Evolutionary conservation across 2,113 vertebrate species (phyloP), one percentile per base, ranked within the genome.

Genomic region (Cynocephalus volans): DNA sequence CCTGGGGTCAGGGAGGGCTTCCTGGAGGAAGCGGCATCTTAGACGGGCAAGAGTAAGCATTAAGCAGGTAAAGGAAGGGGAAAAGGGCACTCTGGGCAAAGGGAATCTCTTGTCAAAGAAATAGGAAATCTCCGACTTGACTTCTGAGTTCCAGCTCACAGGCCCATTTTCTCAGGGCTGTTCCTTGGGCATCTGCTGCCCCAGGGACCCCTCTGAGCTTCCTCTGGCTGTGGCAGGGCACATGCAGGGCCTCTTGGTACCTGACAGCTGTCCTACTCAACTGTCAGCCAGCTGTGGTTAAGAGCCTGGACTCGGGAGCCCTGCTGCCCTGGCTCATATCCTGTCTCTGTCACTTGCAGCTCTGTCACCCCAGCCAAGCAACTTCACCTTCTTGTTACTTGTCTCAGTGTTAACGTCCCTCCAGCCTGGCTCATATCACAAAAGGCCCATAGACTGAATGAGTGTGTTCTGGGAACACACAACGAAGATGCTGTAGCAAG

Each of bases 301-400:
- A 52, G n/a, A 36, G 36, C 45, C 62, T 24, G 84, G 17, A 19
- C 23, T 85, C 33, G 0, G 58, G 69, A 90, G 56, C 50, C 4
- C 0, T 1, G 31, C 19, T 0, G 8, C 17, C 24, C 56, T 6
- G 6, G 10, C 41, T 50, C 81, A 48, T 18, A 67, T 24, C 12
- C 76, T 36, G 19, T n/a, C 76, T 58, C 13, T 56, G 76, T 36
- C 13, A 0, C n/a, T 7, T 19, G 11, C 0, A 17, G 28, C 9
- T 65, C 64, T 0, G 1, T 72, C 62, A 23, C 36, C 69, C 17
- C 52, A n/a, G n/a, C 28, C 0, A 1, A 73, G 82, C 15, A 33
- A 33, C 85, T 36, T 41, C 26, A 45, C 65, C 72, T 48, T 9
- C 45, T 52, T 52, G 73, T 75, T 8, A 36, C 65, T 36, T 5